Percentiles rank a stretch among this genome's conserved stretches.
phyloP scores from a whole-genome alignment of 1,140 invertebrate genomes.

The Drosophila nebulosa region DNA sequence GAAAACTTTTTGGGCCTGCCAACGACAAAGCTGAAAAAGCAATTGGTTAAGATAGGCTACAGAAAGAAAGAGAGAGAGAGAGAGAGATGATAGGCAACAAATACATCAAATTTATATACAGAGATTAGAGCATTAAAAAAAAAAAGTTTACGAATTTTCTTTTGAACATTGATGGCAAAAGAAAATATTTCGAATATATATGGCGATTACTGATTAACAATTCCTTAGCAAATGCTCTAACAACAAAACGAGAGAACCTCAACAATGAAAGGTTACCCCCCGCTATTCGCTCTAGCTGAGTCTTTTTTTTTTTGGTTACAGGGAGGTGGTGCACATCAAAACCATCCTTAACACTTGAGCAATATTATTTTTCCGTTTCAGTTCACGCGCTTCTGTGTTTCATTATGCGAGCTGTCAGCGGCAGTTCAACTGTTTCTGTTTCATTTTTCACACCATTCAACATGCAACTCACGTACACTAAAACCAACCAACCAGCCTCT shows the following conservation, averaged over 20 bases:
- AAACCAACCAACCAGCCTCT: background rate
- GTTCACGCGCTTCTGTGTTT: conserved; percentile 55
- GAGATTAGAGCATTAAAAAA: background rate
- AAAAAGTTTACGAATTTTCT: background rate
- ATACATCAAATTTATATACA: background rate
- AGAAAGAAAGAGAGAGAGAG: background rate
- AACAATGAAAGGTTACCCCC: background rate
- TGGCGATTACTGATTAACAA: background rate
- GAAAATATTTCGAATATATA: background rate
- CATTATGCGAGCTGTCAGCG: conserved; percentile 61
- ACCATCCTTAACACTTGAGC: conserved; percentile 50
- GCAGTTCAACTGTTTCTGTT: conserved; percentile 38
- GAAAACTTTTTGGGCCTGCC: conserved; percentile 36
- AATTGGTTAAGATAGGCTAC: conserved; percentile 14
- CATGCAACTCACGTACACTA: conserved; percentile 47
- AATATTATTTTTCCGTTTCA: conserved; percentile 63
- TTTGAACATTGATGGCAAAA: background rate
- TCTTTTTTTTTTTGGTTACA: too few relatives aligned
- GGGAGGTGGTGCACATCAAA: background rate
- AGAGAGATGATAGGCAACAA: background rate
- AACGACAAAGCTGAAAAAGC: conserved; percentile 13
- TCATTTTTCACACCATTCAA: conserved; percentile 58
- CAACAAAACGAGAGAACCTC: background rate
- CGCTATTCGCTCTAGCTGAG: background rate
- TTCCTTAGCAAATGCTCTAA: background rate